A percentile compares a stretch with the other conserved stretches of the same genome.
phyloP scores from a whole-genome alignment of 2,888 invertebrate genomes.

The Cyrtodaria siliqua region DNA sequence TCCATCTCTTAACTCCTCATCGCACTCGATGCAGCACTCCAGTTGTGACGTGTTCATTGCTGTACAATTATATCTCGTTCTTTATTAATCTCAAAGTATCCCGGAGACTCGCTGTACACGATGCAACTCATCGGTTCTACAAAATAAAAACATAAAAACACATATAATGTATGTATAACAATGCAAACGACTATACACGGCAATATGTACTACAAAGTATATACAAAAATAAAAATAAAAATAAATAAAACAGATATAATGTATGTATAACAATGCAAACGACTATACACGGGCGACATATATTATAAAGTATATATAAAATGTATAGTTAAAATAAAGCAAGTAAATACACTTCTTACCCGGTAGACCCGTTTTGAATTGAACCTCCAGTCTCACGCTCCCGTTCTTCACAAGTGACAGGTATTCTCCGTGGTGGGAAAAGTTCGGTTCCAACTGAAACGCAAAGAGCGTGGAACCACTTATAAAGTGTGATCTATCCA shows the following conservation, averaged over 20 bases:
- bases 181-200: no score
- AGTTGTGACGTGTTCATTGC: conserved; percentile 5
- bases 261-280: no score
- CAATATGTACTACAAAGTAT: no score
- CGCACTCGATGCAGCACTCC: neutral
- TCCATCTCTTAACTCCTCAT: neutral
- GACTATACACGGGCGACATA: no score
- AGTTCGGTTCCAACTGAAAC: conserved; percentile 20
- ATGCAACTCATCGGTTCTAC: conserved; percentile 11
- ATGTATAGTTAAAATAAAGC: no score
- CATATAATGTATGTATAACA: neutral
- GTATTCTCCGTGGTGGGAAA: conserved; percentile 18
- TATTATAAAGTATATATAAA: no score
- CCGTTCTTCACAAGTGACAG: conserved; percentile 13
- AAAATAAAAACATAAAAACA: neutral
- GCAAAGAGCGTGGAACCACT: conserved; percentile 14
- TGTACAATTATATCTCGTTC: conserved; percentile 7
- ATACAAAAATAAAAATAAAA: no score
- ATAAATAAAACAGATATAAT: no score
- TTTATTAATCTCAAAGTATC: conserved; percentile 7
- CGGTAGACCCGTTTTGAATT: neutral
- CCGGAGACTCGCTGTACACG: conserved; percentile 1
- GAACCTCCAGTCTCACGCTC: conserved; percentile 13
- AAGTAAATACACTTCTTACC: neutral
- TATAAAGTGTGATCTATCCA: conserved; percentile 6